Evolutionary conservation across 2,888 invertebrate species (phyloP), one percentile per base, ranked within the genome.

Genomic region (Parochlus steinenii): DNA sequence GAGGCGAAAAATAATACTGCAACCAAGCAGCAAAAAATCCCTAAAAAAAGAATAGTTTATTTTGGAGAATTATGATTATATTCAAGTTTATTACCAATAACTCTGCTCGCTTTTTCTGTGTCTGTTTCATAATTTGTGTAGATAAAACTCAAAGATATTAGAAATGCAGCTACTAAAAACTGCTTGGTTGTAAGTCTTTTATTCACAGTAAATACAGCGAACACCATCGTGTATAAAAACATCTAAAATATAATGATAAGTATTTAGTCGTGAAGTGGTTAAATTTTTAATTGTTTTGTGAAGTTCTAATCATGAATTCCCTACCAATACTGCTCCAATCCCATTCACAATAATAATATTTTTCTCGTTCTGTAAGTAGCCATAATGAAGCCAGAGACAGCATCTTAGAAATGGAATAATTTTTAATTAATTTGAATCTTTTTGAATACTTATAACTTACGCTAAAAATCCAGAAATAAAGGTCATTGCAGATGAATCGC

Each of bases 1-100:
- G 87, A 76, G 15, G 79, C 82, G 52, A 86, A 77, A 47, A 83
- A 82, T 41, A 82, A 48, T 33, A 86, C 67, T 1, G 86, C 83
- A 31, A 85, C 63, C 17, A 68, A 53, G 54, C 81, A 79, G 45
- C 82, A 75, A 31, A 72, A 50, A 23, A 73, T 52, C 32, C 71
- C 71, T 71, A 52, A 16, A 63, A 61, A 19, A 33, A 25, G 15
- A 14, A 39, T 19, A 20, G 19, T 11, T 18, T 19, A 32, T 26
- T 24, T 12, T 17, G 4, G 2, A 17, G 12, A 26, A 38, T 26
- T 19, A 33, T n/a, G 7, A 33, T 31, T 16, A 16, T 16, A 15
- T 24, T 32, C 27, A 2, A 26, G 20, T 17, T 53, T 25, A 44
- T 58, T 47, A 69, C 87, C 87, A 46, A 83, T 62, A 46, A 69